These are phyloP conservation scores for Cantharis rustica DNA, from an alignment of 2,888 invertebrate species.

Conservation along the genomic window DNA sequence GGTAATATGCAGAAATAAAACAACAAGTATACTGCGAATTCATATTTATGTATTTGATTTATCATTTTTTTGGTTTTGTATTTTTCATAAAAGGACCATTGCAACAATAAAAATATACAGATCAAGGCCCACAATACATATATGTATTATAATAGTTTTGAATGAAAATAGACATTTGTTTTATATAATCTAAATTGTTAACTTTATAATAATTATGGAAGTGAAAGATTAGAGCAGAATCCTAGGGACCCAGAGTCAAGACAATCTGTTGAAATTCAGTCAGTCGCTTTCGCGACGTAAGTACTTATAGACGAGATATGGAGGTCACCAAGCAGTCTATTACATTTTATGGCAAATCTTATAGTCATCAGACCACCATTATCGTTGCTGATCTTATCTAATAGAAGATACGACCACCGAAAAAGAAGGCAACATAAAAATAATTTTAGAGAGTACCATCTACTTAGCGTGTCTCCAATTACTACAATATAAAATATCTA, in stretches of 20 bases:
- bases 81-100: slow-evolving; percentile 48
- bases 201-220: slow-evolving; percentile 39
- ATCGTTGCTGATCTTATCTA: slow-evolving; percentile 11
- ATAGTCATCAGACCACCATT: slow-evolving; percentile 29
- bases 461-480: slow-evolving; percentile 40
- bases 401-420: slow-evolving; percentile 13
- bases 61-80: slow-evolving; percentile 50
- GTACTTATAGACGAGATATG: slow-evolving; percentile 31
- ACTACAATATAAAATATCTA: slow-evolving; percentile 39
- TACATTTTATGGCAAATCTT: slow-evolving; percentile 24
- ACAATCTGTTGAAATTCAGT: slow-evolving; percentile 42
- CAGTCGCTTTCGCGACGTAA: slow-evolving; percentile 43
- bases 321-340: slow-evolving; percentile 45
- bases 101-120: slow-evolving; percentile 57
- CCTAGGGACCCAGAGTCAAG: slow-evolving; percentile 44
- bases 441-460: slow-evolving; percentile 10
- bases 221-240: slow-evolving; percentile 44
- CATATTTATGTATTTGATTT: slow-evolving; percentile 26
- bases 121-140: slow-evolving; percentile 51
- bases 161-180: slow-evolving; percentile 52
- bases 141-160: slow-evolving; percentile 47
- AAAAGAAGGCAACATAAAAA: slow-evolving; percentile 10
- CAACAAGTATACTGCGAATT: slow-evolving; percentile 9
- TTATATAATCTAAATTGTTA: slow-evolving; percentile 42
- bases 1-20: neutral